A percentile compares a stretch with the other conserved stretches of the same genome.
Conservation (phyloP, 2,113 vertebrate genomes). For the Dromiciops gliroides region DNA sequence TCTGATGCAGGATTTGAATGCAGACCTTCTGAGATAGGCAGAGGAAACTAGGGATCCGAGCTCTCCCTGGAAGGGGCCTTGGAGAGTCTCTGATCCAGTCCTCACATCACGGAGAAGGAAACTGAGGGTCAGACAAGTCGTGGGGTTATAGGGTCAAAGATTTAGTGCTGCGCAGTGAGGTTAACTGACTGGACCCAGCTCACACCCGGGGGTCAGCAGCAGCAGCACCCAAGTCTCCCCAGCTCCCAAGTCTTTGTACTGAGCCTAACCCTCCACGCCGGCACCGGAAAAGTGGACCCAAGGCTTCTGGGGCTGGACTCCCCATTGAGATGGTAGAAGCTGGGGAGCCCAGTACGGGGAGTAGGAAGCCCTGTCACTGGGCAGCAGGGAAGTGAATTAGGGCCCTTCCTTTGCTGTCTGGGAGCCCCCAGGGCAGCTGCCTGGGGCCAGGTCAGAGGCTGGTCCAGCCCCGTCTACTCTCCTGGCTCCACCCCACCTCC, state of each 20-base stretch:
- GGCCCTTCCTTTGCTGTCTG: background rate
- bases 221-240: background rate
- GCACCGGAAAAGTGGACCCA: too few relatives aligned
- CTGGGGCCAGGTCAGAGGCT: too few relatives aligned
- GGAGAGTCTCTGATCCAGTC: background rate
- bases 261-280: background rate
- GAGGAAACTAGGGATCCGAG: background rate
- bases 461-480: too few relatives aligned
- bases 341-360: background rate
- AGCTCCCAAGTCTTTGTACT: background rate
- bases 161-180: background rate
- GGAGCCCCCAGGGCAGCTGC: too few relatives aligned
- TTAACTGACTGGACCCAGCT: too few relatives aligned
- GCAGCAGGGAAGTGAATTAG: too few relatives aligned
- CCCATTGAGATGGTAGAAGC: accelerated
- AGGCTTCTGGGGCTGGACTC: background rate
- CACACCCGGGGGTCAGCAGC: too few relatives aligned
- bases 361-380: too few relatives aligned
- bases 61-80: background rate
- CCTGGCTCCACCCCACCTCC: background rate
- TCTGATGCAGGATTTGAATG: background rate
- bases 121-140: too few relatives aligned
- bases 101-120: background rate
- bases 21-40: background rate
- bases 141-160: background rate